phyloP scores from a whole-genome alignment of 2,113 vertebrate genomes.

The Thermophis baileyi region DNA sequence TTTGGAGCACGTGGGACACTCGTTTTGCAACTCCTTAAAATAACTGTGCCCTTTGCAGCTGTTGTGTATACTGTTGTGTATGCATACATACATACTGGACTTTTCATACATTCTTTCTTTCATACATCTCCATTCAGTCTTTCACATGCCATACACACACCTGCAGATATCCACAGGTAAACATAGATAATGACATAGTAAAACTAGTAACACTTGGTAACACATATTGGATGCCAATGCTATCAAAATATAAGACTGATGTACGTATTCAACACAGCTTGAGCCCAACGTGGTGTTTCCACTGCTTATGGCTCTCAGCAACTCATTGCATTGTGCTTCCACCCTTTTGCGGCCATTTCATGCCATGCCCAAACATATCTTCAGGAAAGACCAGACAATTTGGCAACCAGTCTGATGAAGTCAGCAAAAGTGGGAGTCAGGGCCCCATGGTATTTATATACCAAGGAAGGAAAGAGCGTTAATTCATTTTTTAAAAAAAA shows the following conservation, averaged over 20 bases:
- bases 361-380: not conserved
- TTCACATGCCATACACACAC: not conserved
- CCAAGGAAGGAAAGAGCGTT: not conserved
- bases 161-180: not conserved
- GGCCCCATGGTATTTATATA: not conserved
- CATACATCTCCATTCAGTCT: not conserved
- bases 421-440: not conserved
- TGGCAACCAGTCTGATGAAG: not conserved
- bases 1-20: not conserved
- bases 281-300: not conserved
- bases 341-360: not conserved
- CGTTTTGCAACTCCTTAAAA: not conserved
- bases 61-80: too few species aligned
- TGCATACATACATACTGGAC: too few species aligned
- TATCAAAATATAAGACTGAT: not conserved
- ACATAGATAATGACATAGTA: not conserved
- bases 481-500: not conserved
- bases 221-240: not conserved
- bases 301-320: not conserved
- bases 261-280: not conserved
- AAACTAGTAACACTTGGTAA: not conserved
- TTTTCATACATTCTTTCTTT: not conserved
- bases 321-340: not conserved
- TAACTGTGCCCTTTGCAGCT: not conserved
- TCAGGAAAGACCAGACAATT: not conserved